These are phyloP conservation scores for Hydrophis major DNA, from an alignment of 2,797 vertebrate genomes.

Conservation along the genomic window DNA sequence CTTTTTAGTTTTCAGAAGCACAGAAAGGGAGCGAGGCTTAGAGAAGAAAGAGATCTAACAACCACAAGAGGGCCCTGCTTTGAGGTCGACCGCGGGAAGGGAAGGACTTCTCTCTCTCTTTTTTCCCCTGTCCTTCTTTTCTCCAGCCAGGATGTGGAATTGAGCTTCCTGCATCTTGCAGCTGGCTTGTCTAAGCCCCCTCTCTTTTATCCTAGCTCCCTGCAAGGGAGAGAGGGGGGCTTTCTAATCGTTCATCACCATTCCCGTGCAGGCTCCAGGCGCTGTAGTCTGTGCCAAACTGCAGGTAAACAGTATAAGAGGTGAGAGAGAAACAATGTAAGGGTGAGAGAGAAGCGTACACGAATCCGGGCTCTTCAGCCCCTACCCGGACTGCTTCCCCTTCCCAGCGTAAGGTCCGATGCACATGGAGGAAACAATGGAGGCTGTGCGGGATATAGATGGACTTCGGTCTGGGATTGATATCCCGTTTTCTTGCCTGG, in stretches of 20 bases:
- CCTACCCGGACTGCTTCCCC: slow-evolving; percentile 30
- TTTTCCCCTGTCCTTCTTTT: slow-evolving; percentile 4
- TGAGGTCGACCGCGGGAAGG: not conserved
- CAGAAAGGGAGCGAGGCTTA: not conserved
- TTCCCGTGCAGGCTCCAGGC: not conserved
- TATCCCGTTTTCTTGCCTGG: not conserved
- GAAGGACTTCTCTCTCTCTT: slow-evolving; percentile 6
- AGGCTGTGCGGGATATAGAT: not conserved
- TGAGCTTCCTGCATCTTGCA: slow-evolving; percentile 38
- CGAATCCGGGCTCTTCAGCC: slow-evolving; percentile 1
- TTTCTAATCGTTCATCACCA: not conserved
- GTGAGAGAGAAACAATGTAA: not conserved
- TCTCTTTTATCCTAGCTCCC: slow-evolving; percentile 16
- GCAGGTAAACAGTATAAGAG: slow-evolving; percentile 8
- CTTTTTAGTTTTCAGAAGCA: not conserved
- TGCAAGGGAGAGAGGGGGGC: not conserved
- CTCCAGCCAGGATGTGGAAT: slow-evolving; percentile 24
- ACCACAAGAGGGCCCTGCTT: slow-evolving; percentile 30
- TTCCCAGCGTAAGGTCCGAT: slow-evolving; percentile 48
- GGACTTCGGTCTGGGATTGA: not conserved
- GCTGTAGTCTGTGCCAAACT: not conserved
- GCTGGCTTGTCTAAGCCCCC: not conserved
- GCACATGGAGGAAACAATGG: not conserved
- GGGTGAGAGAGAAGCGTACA: not conserved
- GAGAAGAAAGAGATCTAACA: not conserved